Base-by-base conservation (phyloP, 64 coral and sea anemone genomes). In the Montipora efflorescens region DNA sequence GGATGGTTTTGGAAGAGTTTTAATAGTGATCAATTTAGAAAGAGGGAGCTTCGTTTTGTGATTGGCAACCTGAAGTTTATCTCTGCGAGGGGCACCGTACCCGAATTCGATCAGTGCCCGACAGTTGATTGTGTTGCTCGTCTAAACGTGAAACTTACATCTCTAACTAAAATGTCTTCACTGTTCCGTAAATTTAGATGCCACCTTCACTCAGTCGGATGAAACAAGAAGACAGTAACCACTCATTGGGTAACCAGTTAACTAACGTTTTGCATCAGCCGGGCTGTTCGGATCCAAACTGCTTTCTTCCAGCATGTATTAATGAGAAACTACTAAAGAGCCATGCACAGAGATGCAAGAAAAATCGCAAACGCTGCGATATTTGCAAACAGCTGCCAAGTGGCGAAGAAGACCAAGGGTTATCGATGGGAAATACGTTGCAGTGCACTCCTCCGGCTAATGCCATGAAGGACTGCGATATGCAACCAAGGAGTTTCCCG, bases 241-340 rank as follows among this genome's bases (percentile, higher is more conserved):
- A 48, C 9, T 11, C 59, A 67, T n/a, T 67, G 12, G 11, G 8
- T 7, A 67, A 23, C 82, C 62, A 20, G 9, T 47, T 46, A 20
- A 19, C 14, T 18, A 19, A 21, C 18, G 5, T 86, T 20, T 22
- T 72, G n/a, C 82, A 86, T n/a, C 82, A 28, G 3, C 82, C 64
- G 19, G 82, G 82, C 2, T 86, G 82, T 10, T 86, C 61, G 10
- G 82, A 86, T 72, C 82, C 82, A 51, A 86, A 86, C 46, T 86
- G 82, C 28, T 64, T 86, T 69, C 66, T 86, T 20, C 82, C 82
- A 10, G 45, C 44, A 1, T 86, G 82, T 20, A 72, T 86, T 19
- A 86, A 86, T 22, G 66, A 51, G 5, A 86, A 86, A 50, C 18
- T 86, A 23, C 19, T 13, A n/a, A 70, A 13, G 18, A 85, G 67